Percentiles rank a stretch among this genome's conserved stretches.
Evolutionary conservation across 2,888 invertebrate genomes (phyloP).

Genomic region (Sesia bembeciformis): DNA sequence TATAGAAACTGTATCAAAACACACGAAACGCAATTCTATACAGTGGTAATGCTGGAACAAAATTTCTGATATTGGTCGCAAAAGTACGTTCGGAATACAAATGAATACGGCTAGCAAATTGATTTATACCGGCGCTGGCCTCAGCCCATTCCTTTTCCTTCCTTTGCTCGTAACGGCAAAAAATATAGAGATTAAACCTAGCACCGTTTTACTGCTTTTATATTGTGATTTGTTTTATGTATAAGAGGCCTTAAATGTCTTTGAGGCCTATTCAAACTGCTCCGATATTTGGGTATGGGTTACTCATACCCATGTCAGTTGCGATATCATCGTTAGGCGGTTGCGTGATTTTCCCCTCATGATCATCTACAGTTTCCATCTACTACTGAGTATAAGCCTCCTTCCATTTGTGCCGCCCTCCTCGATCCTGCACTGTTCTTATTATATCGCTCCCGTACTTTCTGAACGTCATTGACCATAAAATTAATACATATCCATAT

Average conservation of each 20-base stretch:
- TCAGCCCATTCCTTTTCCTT: slow-evolving; percentile 9
- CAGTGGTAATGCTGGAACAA: slow-evolving; percentile 9
- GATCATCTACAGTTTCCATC: too few relatives aligned
- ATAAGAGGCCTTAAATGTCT: neutral
- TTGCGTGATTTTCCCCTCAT: too few relatives aligned
- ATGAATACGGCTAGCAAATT: slow-evolving; percentile 24
- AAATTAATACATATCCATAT: too few relatives aligned
- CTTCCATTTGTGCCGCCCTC: too few relatives aligned
- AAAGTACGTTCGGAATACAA: slow-evolving; percentile 22
- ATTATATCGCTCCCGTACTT: too few relatives aligned
- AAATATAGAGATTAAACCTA: neutral
- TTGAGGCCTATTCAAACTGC: too few relatives aligned
- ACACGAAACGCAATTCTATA: neutral
- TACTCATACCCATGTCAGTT: too few relatives aligned
- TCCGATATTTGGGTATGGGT: too few relatives aligned
- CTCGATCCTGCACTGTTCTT: too few relatives aligned
- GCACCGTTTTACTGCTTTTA: neutral
- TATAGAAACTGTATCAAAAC: neutral
- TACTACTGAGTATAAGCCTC: too few relatives aligned
- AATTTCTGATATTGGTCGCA: slow-evolving; percentile 17
- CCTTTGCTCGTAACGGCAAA: neutral
- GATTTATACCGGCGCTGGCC: slow-evolving; percentile 26
- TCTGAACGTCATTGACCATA: too few relatives aligned
- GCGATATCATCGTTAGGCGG: too few relatives aligned
- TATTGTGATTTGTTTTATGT: neutral